phyloP scores from a whole-genome alignment of 2,888 invertebrate species.

The Aporophyla lueneburgensis region DNA sequence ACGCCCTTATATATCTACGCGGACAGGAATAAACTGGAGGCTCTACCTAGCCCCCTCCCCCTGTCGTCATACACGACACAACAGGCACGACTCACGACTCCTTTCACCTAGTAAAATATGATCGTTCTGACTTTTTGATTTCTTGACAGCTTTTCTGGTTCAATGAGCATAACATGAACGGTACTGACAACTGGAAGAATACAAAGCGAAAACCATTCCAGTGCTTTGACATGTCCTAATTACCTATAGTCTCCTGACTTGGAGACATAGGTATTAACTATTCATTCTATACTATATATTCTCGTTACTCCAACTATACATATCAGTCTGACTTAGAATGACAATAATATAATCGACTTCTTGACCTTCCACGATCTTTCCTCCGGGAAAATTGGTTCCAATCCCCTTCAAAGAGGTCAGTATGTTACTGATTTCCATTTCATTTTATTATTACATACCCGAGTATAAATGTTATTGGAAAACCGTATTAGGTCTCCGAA shows the following conservation, averaged over 20 bases:
- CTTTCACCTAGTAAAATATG: constrained; percentile 49
- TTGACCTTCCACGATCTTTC: constrained; percentile 71
- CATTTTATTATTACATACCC: constrained; percentile 76
- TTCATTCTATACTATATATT: constrained; percentile 37
- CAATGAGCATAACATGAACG: constrained; percentile 38
- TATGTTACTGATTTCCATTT: constrained; percentile 81
- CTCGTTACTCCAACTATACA: constrained; percentile 21
- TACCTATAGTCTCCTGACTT: constrained; percentile 4
- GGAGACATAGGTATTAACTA: constrained; percentile 15
- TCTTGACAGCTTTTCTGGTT: constrained; percentile 36
- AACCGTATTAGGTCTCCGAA: constrained; percentile 70
- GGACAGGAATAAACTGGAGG: constrained; percentile 65
- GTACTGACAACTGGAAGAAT: constrained; percentile 24
- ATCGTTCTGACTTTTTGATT: constrained; percentile 45
- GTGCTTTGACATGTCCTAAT: constrained; percentile 24
- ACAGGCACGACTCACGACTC: constrained; percentile 29
- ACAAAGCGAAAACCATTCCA: constrained; percentile 30
- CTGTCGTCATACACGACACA: constrained; percentile 41
- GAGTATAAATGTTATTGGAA: constrained; percentile 75
- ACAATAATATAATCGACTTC: constrained; percentile 73
- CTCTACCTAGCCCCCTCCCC: constrained; percentile 50
- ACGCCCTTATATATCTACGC: constrained; percentile 64
- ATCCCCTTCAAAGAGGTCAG: constrained; percentile 77
- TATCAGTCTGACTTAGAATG: constrained; percentile 54
- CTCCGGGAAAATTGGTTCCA: constrained; percentile 76